Evolutionary conservation across 2,888 invertebrate genomes (phyloP).

Genomic region (Rotaria magnacalcarata): DNA sequence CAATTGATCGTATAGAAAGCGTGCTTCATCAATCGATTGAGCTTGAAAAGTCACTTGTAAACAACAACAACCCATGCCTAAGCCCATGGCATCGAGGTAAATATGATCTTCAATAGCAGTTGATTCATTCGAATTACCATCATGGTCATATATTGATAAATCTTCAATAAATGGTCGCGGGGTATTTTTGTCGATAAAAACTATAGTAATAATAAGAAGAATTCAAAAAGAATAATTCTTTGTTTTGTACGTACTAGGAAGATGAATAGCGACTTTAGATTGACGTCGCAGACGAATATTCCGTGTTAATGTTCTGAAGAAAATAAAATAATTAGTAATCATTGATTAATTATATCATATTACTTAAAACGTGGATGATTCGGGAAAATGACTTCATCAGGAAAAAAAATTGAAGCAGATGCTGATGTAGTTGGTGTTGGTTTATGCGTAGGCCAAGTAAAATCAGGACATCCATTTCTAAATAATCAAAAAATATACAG

Average conservation of each 20-base stretch:
- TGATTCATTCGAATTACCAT: constrained; percentile 62
- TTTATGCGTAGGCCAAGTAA: constrained; percentile 71
- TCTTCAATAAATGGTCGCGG: constrained; percentile 60
- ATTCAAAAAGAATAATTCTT: not conserved
- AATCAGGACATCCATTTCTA: constrained; percentile 72
- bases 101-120: constrained; percentile 62
- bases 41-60: constrained; percentile 78
- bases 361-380: constrained; percentile 88
- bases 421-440: constrained; percentile 64
- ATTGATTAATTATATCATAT: not conserved
- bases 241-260: constrained; percentile 71
- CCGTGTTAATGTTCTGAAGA: constrained; percentile 72
- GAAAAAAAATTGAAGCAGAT: constrained; percentile 78
- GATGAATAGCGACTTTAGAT: constrained; percentile 89
- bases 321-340: constrained; percentile 41
- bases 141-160: constrained; percentile 64
- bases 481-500: not conserved
- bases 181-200: constrained; percentile 82
- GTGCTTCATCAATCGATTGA: constrained; percentile 88
- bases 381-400: constrained; percentile 84
- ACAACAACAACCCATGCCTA: constrained; percentile 98
- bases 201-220: constrained; percentile 62
- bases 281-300: constrained; percentile 86
- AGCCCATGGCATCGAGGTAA: constrained; percentile 92
- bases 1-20: constrained; percentile 90